Evolutionary conservation across 2,888 invertebrate species (phyloP), one percentile per base, ranked within the genome.

Genomic region (Lissocephala sabroskyi): DNA sequence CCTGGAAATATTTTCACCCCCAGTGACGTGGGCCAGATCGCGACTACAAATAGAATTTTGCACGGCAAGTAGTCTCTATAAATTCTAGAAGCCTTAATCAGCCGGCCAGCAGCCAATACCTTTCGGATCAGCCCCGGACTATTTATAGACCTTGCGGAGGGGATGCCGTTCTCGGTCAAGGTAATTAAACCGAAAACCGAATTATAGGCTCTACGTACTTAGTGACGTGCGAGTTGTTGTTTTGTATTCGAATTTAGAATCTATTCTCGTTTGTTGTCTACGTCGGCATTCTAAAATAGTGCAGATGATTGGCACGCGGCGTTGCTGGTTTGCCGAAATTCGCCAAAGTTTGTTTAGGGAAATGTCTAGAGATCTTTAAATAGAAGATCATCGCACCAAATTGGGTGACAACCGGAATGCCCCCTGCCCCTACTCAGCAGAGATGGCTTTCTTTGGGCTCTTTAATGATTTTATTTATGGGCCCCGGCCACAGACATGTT

Each of bases 391-490:
- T n/a, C n/a, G n/a, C n/a, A n/a, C n/a, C n/a, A n/a, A n/a, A n/a
- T n/a, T n/a, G n/a, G n/a, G n/a, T n/a, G n/a, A n/a, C n/a, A n/a
- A n/a, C n/a, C n/a, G n/a, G n/a, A n/a, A n/a, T n/a, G n/a, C n/a
- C n/a, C n/a, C n/a, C n/a, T n/a, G n/a, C n/a, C n/a, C n/a, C n/a
- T n/a, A n/a, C n/a, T n/a, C n/a, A n/a, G n/a, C n/a, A n/a, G n/a
- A n/a, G n/a, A n/a, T n/a, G n/a, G n/a, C n/a, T n/a, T n/a, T 35
- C 16, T 35, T 23, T 7, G 23, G 23, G 23, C 16, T 41, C 43
- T 71, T 70, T 75, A 78, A 71, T 71, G 73, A 56, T 54, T 71
- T 71, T 78, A 71, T 71, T 71, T 71, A 71, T 73, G 79, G 57
- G 62, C 52, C 77, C 55, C 52, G 48, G n/a, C n/a, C 56, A 71